Conservation (phyloP, 35 echinoderm and acorn worm genomes). For the Holothuria glaberrima region DNA sequence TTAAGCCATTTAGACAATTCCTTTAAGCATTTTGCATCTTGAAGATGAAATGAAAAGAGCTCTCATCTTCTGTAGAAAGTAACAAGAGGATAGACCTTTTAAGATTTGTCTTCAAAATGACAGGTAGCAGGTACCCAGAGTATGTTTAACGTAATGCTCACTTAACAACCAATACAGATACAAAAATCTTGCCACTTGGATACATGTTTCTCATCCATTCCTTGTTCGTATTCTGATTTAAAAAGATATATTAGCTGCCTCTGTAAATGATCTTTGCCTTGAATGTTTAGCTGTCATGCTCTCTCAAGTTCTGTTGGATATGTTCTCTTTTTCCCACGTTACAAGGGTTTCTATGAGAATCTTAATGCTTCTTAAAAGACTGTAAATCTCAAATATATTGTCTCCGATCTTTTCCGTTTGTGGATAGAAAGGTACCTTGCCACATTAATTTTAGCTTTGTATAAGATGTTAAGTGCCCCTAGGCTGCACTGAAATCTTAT, state of each 20-base stretch:
- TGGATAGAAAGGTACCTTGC: not conserved
- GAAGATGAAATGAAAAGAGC: constrained; percentile 18
- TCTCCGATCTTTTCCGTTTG: no score
- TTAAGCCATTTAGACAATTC: no score
- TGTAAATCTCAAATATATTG: no score
- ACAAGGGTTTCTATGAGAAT: not conserved
- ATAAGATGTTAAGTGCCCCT: constrained; percentile 27
- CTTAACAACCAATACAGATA: not conserved
- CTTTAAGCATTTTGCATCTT: constrained; percentile 4
- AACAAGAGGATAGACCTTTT: not conserved
- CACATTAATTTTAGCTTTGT: constrained; percentile 4
- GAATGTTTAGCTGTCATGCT: not conserved
- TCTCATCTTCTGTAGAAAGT: not conserved
- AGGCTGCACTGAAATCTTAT: constrained; percentile 1
- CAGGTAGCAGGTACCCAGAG: not conserved
- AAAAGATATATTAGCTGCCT: not conserved
- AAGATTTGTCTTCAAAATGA: not conserved
- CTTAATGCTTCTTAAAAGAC: not conserved
- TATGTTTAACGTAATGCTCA: not conserved
- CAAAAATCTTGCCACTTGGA: not conserved
- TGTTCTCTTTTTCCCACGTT: not conserved
- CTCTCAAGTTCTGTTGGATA: not conserved
- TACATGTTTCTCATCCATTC: not conserved
- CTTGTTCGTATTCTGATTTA: constrained; percentile 14
- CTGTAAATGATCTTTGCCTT: constrained; percentile 5